A percentile compares a stretch with the other conserved stretches of the same genome.
phyloP scores from a whole-genome alignment of 2,113 vertebrate genomes.

The Neoarius graeffei region DNA sequence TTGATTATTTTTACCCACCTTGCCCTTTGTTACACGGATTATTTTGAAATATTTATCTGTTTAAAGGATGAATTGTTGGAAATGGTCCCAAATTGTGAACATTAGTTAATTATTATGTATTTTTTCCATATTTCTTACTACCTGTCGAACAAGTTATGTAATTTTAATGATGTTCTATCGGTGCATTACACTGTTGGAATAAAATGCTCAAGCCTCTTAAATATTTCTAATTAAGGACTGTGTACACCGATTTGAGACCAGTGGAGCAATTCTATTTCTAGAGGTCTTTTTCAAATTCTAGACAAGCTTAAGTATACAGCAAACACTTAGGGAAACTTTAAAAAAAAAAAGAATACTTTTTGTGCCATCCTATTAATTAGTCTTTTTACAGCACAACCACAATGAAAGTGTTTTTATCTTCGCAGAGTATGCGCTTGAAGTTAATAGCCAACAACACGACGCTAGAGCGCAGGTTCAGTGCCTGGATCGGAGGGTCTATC shows the following conservation, averaged over 20 bases:
- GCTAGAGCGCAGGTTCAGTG: conserved; percentile 93
- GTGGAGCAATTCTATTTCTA: neutral
- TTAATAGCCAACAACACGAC: conserved; percentile 98
- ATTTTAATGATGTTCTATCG: no score
- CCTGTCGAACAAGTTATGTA: neutral
- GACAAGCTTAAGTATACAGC: neutral
- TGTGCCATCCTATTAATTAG: neutral
- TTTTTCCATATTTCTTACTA: neutral
- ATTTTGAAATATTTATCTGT: neutral
- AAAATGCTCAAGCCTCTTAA: neutral
- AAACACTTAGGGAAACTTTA: neutral
- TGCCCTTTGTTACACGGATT: neutral
- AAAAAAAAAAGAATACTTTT: neutral
- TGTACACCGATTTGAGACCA: neutral
- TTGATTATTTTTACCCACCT: no score
- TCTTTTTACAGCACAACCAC: neutral
- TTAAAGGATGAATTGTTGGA: neutral
- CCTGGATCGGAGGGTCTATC: conserved; percentile 97
- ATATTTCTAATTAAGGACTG: neutral
- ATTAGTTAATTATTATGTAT: neutral
- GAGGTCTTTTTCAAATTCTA: neutral
- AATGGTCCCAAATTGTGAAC: neutral
- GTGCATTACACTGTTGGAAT: neutral
- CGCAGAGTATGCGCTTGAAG: conserved; percentile 97
- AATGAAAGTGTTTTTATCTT: conserved; percentile 14